Evolutionary conservation across 2,113 vertebrate species (phyloP).

Genomic region (Phrynosoma platyrhinos): DNA sequence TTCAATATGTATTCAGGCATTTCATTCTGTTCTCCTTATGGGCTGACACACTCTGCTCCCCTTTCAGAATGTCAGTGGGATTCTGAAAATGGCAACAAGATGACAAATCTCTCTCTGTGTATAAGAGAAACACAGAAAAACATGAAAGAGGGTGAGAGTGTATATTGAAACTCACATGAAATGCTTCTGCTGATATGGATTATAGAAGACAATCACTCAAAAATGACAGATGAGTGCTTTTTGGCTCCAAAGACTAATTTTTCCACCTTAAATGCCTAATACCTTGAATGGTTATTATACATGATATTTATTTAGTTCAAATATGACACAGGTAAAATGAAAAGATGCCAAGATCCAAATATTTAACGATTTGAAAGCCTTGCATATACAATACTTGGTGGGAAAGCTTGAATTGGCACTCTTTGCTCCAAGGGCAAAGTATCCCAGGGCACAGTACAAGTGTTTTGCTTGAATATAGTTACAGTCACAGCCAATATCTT

Average conservation of each 20-base stretch:
- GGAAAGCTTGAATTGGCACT: conserved; percentile 13
- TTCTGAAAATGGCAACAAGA: not conserved
- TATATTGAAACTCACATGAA: too few species aligned
- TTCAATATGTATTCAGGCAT: not conserved
- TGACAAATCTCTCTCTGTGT: too few species aligned
- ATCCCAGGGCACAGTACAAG: too few species aligned
- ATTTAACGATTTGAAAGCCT: not conserved
- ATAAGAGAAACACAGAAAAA: too few species aligned
- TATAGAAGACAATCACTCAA: conserved; percentile 40
- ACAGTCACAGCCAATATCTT: too few species aligned
- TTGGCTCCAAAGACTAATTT: conserved; percentile 47
- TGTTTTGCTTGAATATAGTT: too few species aligned
- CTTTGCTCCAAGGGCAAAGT: not conserved
- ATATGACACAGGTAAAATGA: conserved; percentile 33
- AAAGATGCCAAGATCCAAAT: conserved; percentile 52
- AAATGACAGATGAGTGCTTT: conserved; percentile 31
- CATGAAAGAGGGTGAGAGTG: too few species aligned
- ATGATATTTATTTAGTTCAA: conserved; percentile 51
- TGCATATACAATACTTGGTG: conserved; percentile 45
- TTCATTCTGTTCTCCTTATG: too few species aligned
- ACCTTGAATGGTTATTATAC: conserved; percentile 18
- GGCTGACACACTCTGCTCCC: too few species aligned
- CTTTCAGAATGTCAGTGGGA: not conserved
- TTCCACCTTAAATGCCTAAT: conserved; percentile 38
- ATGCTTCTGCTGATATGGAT: conserved; percentile 23